Evolutionary conservation across 2,888 invertebrate species (phyloP).

Genomic region (Leptinotarsa haldemani): DNA sequence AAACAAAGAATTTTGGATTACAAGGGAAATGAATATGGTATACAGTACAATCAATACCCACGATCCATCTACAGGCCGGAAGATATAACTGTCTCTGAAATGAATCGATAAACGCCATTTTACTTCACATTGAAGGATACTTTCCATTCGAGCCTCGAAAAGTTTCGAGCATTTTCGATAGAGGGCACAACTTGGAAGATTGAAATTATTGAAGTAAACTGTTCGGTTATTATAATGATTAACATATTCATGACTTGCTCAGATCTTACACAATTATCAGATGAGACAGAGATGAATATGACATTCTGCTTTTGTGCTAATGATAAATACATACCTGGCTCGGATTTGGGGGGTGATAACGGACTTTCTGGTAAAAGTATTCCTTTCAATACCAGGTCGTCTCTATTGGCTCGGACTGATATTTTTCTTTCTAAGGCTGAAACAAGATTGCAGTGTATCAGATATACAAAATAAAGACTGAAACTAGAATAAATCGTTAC

Average conservation of each 20-base stretch:
- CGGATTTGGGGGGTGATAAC: constrained; percentile 84
- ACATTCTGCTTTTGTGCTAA: neutral
- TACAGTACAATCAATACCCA: constrained; percentile 1
- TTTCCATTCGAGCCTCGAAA: neutral
- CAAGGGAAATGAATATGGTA: no score
- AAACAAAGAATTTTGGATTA: no score
- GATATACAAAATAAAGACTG: neutral
- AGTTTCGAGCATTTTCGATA: neutral
- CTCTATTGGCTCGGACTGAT: constrained; percentile 96
- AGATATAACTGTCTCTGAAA: neutral
- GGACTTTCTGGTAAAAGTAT: constrained; percentile 92
- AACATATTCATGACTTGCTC: no score
- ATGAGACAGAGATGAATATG: no score
- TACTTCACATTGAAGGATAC: neutral
- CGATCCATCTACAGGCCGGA: neutral
- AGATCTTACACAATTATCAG: no score
- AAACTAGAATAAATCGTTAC: neutral
- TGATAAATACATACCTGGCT: constrained; percentile 75
- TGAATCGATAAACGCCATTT: neutral
- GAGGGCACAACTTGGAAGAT: neutral
- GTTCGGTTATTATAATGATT: no score
- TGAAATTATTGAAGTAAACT: neutral
- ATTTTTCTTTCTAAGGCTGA: constrained; percentile 97
- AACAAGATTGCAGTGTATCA: constrained; percentile 40
- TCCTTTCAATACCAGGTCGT: constrained; percentile 96